Evolutionary conservation across 2,113 vertebrate species (phyloP).

Genomic region (Malurus alboscapulatus): DNA sequence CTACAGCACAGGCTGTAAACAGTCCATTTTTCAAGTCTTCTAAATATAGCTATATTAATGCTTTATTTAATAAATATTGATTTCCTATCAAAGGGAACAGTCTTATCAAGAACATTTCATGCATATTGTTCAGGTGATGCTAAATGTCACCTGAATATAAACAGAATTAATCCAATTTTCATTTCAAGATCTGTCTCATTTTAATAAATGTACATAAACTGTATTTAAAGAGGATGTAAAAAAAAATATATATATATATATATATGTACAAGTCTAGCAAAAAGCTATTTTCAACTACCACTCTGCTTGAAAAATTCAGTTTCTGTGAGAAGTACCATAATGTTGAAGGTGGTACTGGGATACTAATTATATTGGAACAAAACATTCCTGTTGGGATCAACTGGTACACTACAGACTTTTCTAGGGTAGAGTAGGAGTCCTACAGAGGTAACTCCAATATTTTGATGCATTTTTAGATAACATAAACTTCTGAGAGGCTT

Average conservation of each 20-base stretch:
- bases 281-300: neutral
- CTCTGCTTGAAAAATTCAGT: neutral
- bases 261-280: neutral
- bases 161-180: neutral
- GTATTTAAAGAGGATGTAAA: neutral
- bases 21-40: neutral
- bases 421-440: neutral
- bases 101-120: neutral
- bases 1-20: neutral
- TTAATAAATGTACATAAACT: neutral
- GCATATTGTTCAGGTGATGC: neutral
- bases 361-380: neutral
- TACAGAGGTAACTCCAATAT: neutral
- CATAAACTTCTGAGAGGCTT: neutral
- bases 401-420: neutral
- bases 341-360: rapidly evolving
- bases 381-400: neutral
- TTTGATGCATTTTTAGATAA: neutral
- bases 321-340: neutral
- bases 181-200: neutral
- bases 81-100: neutral
- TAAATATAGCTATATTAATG: neutral
- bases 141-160: neutral
- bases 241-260: neutral
- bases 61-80: constrained; percentile 18